Conservation (phyloP, 2,888 invertebrate genomes). For the Neoitamus cyanurus region DNA sequence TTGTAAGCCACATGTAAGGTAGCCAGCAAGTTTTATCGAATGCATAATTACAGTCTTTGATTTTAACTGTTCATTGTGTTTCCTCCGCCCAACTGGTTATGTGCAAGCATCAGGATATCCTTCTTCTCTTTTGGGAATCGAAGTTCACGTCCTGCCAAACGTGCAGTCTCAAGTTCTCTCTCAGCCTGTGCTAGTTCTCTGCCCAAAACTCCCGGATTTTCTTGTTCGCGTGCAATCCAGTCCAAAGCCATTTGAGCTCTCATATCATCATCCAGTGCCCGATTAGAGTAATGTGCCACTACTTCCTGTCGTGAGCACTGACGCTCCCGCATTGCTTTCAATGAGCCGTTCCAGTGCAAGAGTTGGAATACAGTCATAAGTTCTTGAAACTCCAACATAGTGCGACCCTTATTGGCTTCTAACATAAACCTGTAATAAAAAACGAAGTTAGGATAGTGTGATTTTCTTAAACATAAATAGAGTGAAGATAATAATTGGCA, state of each 20-base stretch:
- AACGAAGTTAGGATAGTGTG: too few relatives aligned
- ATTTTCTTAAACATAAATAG: too few relatives aligned
- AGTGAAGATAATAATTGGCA: too few relatives aligned
- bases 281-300: constrained; percentile 92
- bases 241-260: constrained; percentile 95
- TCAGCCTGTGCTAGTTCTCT: constrained; percentile 87
- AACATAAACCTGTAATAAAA: constrained; percentile 73
- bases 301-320: constrained; percentile 94
- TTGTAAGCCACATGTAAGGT: background rate
- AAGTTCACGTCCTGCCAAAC: constrained; percentile 89
- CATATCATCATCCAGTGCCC: constrained; percentile 94
- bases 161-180: constrained; percentile 84
- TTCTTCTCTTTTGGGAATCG: constrained; percentile 96
- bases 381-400: constrained; percentile 96
- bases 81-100: constrained; percentile 78
- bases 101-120: constrained; percentile 90
- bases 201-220: constrained; percentile 79
- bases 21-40: background rate
- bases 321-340: constrained; percentile 94
- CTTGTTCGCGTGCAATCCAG: constrained; percentile 88
- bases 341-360: constrained; percentile 95
- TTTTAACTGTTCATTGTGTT: constrained; percentile 54
- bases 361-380: constrained; percentile 98
- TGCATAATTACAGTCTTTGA: background rate
- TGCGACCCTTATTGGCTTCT: constrained; percentile 86